These are phyloP conservation scores for Mixornis gularis DNA, from an alignment of 2,113 vertebrate genomes.

Conservation along the genomic window DNA sequence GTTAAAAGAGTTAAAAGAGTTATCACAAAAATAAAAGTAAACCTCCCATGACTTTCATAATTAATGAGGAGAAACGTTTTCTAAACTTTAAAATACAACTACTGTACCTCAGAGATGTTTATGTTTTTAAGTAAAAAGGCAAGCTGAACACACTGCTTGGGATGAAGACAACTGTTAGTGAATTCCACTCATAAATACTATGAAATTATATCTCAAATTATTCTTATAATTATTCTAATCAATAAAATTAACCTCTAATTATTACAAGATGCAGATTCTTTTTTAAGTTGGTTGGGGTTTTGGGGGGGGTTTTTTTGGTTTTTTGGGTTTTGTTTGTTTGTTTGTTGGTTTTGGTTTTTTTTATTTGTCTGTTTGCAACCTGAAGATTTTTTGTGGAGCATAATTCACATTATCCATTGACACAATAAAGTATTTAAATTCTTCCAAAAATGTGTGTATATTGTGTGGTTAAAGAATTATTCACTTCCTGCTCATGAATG, in stretches of 20 bases:
- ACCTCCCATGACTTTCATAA: rapidly evolving
- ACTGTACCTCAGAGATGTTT: background rate
- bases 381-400: background rate
- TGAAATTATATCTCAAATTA: background rate
- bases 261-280: background rate
- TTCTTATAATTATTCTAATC: background rate
- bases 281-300: no score
- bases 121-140: background rate
- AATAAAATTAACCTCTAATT: background rate
- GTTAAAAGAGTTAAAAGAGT: no score
- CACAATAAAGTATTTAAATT: background rate
- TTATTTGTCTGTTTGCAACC: background rate
- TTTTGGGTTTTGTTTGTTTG: no score
- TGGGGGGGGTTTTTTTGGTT: no score
- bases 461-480: background rate
- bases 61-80: background rate
- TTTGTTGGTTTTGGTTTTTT: no score
- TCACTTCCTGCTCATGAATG: background rate
- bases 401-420: background rate
- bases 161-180: background rate
- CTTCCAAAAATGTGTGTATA: background rate
- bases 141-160: background rate
- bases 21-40: background rate
- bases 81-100: background rate
- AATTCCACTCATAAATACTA: background rate